These are phyloP conservation scores for Himantopus leucocephalus DNA, from an alignment of 2,113 vertebrate genomes.

Conservation along the genomic window DNA sequence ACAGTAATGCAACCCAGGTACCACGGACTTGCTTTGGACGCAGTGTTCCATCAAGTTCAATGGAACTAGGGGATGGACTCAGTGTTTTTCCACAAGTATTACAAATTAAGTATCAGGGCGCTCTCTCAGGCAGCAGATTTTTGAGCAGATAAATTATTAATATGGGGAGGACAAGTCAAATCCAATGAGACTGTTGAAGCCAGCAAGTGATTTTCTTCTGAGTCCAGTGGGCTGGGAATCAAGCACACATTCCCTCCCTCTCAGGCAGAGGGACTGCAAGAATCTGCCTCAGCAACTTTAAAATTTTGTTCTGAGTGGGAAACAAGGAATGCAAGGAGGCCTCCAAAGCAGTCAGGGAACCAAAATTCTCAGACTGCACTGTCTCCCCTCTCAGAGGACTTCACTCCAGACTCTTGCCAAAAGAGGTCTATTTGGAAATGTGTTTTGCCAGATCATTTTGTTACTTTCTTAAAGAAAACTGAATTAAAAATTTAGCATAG, in stretches of 20 bases:
- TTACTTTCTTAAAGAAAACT: not conserved
- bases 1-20: not conserved
- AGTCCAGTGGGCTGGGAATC: not conserved
- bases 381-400: not conserved
- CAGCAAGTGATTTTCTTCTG: not conserved
- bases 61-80: not conserved
- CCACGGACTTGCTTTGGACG: not conserved
- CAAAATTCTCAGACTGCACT: not conserved
- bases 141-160: not conserved
- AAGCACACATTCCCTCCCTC: not conserved
- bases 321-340: not conserved
- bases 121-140: not conserved
- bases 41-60: not conserved
- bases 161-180: not conserved
- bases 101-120: not conserved
- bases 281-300: constrained; percentile 23
- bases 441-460: not conserved
- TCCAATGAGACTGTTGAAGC: not conserved
- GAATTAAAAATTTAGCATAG: not conserved
- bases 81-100: not conserved
- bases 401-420: not conserved
- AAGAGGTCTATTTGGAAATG: not conserved
- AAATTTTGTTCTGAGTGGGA: not conserved
- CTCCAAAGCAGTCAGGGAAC: constrained; percentile 15
- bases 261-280: not conserved